Conservation (phyloP, 2,888 invertebrate species). For the Watsonalla binaria region DNA sequence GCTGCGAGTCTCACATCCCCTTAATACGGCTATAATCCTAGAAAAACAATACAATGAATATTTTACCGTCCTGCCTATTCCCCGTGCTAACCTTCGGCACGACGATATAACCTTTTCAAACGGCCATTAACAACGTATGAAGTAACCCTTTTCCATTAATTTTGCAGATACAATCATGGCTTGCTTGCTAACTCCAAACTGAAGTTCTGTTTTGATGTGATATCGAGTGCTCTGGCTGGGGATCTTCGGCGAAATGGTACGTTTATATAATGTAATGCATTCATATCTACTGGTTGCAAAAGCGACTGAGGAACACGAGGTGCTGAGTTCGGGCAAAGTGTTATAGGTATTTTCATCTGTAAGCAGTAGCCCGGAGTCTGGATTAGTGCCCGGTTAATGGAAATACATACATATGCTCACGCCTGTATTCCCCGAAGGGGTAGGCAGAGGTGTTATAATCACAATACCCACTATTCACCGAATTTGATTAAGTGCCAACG, state of each 20-base stretch:
- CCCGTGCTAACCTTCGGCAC: background rate
- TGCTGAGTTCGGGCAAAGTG: no score
- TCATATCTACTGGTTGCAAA: no score
- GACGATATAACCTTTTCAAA: background rate
- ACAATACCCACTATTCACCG: no score
- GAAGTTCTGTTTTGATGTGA: slow-evolving; percentile 2
- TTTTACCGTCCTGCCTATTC: background rate
- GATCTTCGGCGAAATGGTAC: slow-evolving; percentile 2
- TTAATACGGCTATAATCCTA: background rate
- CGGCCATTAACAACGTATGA: background rate
- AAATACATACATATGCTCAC: no score
- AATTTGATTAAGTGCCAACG: no score
- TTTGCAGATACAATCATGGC: slow-evolving; percentile 2
- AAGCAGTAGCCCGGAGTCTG: no score
- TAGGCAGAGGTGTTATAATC: no score
- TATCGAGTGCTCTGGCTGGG: background rate
- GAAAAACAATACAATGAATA: slow-evolving; percentile 1
- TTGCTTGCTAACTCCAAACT: slow-evolving; percentile 1
- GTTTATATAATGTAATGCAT: background rate
- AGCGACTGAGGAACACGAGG: no score
- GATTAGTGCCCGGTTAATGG: no score
- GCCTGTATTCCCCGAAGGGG: no score
- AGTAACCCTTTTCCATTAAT: slow-evolving; percentile 3
- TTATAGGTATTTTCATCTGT: no score
- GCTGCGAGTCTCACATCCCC: background rate